These are phyloP conservation scores for Melanostoma scalare DNA, from an alignment of 2,888 invertebrate species.

Conservation along the genomic window DNA sequence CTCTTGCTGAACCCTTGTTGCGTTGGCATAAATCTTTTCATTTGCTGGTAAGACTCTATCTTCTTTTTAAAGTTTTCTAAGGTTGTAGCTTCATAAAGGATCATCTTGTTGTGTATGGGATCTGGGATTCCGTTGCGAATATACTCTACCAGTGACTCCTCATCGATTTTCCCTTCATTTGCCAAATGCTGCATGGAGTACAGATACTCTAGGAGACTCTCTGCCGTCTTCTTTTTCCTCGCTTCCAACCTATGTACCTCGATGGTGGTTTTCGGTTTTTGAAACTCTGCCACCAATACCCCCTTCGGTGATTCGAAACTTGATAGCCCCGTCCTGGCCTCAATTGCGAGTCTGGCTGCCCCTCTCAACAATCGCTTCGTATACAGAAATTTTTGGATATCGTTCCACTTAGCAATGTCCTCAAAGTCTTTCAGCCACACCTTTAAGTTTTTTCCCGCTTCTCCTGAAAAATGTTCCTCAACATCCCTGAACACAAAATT, in stretches of 20 bases:
- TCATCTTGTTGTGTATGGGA: too few species aligned
- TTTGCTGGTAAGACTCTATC: too few species aligned
- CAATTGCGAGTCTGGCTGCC: constrained; percentile 27
- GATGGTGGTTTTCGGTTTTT: neutral
- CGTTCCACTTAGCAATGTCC: constrained; percentile 23
- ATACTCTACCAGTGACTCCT: too few species aligned
- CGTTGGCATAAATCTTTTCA: too few species aligned
- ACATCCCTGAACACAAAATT: too few species aligned
- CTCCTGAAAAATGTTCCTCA: constrained; percentile 6
- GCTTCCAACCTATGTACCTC: neutral
- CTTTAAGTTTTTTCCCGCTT: constrained; percentile 12
- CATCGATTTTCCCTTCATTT: too few species aligned
- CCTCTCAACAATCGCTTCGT: constrained; percentile 25
- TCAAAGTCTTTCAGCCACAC: constrained; percentile 18
- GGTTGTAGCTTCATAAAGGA: too few species aligned
- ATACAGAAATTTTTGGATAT: constrained; percentile 31
- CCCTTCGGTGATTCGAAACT: neutral
- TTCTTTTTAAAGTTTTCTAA: too few species aligned
- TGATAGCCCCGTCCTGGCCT: neutral
- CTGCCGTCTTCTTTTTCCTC: neutral
- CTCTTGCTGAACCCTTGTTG: too few species aligned
- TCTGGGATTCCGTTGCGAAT: too few species aligned
- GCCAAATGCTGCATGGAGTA: neutral
- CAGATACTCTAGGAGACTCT: neutral
- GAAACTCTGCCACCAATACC: neutral